Percentiles rank a stretch among this genome's conserved stretches.
Evolutionary conservation across 1,140 invertebrate species (phyloP).

Genomic region (Drosophila nannoptera): DNA sequence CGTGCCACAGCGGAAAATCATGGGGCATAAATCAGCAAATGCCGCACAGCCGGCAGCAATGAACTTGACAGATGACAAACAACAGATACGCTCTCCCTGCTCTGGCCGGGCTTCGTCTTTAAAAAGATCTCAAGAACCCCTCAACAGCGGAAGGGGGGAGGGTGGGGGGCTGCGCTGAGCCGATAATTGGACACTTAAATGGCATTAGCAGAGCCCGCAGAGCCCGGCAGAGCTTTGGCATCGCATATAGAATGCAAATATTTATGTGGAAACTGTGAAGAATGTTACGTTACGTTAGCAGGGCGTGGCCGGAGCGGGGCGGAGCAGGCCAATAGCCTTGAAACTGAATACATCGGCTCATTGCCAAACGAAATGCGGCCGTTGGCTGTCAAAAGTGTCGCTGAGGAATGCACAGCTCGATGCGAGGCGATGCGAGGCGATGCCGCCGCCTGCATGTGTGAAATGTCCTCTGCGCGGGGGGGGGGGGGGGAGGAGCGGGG

Average conservation of each 20-base stretch:
- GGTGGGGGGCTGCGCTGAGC: conserved; percentile 30
- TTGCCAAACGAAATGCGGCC: conserved; percentile 70
- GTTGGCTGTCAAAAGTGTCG: conserved; percentile 72
- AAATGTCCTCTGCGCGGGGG: conserved; percentile 2
- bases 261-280: conserved; percentile 59
- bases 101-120: conserved; percentile 21
- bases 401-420: conserved; percentile 59
- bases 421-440: conserved; percentile 2
- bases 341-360: conserved; percentile 68
- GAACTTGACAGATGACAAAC: conserved; percentile 72
- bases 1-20: conserved; percentile 76
- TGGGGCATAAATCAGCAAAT: conserved; percentile 71
- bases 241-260: conserved; percentile 68
- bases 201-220: conserved; percentile 57
- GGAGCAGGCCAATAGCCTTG: conserved; percentile 57
- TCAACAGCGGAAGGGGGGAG: no score
- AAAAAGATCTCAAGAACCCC: conserved; percentile 17
- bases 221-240: conserved; percentile 31
- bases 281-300: conserved; percentile 6
- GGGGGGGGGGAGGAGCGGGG: not conserved
- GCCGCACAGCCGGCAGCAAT: conserved; percentile 61
- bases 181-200: conserved; percentile 76
- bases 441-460: conserved; percentile 37
- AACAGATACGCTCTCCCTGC: conserved; percentile 63
- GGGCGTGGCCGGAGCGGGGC: conserved; percentile 5